A percentile compares a stretch with the other conserved stretches of the same genome.
Evolutionary conservation across 64 coral and sea anemone species (phyloP).

Genomic region (Exaiptasia diaphana): DNA sequence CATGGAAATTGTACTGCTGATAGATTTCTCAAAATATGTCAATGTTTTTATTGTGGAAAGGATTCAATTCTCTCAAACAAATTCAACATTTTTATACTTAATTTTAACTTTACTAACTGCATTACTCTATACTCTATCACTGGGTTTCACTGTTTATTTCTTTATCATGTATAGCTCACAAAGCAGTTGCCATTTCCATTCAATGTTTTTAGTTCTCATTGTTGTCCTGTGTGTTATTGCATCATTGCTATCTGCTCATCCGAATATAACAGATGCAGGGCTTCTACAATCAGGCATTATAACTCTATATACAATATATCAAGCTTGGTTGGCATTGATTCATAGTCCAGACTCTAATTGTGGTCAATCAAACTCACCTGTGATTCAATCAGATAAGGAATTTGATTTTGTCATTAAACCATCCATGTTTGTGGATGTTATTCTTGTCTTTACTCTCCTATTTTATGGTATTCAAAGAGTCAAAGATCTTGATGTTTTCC

Average conservation of each 20-base stretch:
- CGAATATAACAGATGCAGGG: conserved; percentile 68
- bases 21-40: conserved; percentile 61
- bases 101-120: conserved; percentile 48
- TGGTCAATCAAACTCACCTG: conserved; percentile 48
- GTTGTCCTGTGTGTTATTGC: conserved; percentile 50
- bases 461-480: conserved; percentile 64
- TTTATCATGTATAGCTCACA: conserved; percentile 63
- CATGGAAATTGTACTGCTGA: conserved; percentile 64
- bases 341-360: conserved; percentile 78
- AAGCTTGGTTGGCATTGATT: conserved; percentile 60
- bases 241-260: conserved; percentile 70
- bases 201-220: conserved; percentile 56
- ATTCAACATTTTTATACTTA: conserved; percentile 56
- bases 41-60: conserved; percentile 67
- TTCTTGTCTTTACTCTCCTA: conserved; percentile 48
- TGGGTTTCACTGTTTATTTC: conserved; percentile 71
- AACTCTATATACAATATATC: conserved; percentile 63
- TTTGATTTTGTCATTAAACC: conserved; percentile 56
- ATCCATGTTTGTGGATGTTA: conserved; percentile 76
- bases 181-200: conserved; percentile 49
- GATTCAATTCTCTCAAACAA: conserved; percentile 54
- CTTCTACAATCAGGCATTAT: conserved; percentile 74
- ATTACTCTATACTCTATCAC: conserved; percentile 56
- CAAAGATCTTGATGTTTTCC: conserved; percentile 32
- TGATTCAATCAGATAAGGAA: background rate